Percentiles rank a stretch among this genome's conserved stretches.
Conservation (phyloP, 2,888 invertebrate genomes). For the Autographa gamma region DNA sequence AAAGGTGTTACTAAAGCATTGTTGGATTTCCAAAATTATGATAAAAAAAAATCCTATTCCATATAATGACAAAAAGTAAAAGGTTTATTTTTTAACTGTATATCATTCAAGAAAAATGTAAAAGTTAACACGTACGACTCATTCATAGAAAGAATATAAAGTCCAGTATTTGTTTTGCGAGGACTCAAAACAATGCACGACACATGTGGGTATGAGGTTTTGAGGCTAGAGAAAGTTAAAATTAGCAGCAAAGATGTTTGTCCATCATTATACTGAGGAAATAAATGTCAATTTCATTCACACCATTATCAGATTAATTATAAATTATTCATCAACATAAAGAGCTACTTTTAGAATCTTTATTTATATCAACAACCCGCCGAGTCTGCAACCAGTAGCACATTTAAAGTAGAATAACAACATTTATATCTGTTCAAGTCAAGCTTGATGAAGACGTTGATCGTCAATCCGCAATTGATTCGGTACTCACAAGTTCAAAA, state of each 20-base stretch:
- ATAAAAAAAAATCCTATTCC: background rate
- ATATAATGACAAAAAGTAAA: background rate
- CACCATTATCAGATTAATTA: slow-evolving; percentile 32
- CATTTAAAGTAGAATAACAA: slow-evolving; percentile 1
- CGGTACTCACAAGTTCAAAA: slow-evolving; percentile 54
- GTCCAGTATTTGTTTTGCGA: slow-evolving; percentile 67
- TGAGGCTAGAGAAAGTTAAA: slow-evolving; percentile 88
- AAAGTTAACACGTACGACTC: slow-evolving; percentile 49
- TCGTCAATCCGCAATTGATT: slow-evolving; percentile 69
- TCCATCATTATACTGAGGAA: slow-evolving; percentile 66
- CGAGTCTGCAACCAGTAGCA: background rate
- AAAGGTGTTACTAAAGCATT: no score
- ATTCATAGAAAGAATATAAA: slow-evolving; percentile 61
- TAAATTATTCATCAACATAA: background rate
- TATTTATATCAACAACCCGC: background rate
- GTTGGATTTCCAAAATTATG: no score
- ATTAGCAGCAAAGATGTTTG: slow-evolving; percentile 80
- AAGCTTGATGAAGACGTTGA: slow-evolving; percentile 51
- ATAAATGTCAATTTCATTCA: slow-evolving; percentile 57
- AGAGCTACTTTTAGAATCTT: background rate
- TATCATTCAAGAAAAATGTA: slow-evolving; percentile 26
- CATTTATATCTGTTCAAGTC: background rate
- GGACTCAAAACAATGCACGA: slow-evolving; percentile 80
- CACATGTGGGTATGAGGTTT: slow-evolving; percentile 83
- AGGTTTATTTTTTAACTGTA: background rate